Percentiles rank a stretch among this genome's conserved stretches.
These are phyloP conservation scores for Oxyruncus cristatus DNA, from an alignment of 2,113 vertebrate genomes.

Conservation along the genomic window DNA sequence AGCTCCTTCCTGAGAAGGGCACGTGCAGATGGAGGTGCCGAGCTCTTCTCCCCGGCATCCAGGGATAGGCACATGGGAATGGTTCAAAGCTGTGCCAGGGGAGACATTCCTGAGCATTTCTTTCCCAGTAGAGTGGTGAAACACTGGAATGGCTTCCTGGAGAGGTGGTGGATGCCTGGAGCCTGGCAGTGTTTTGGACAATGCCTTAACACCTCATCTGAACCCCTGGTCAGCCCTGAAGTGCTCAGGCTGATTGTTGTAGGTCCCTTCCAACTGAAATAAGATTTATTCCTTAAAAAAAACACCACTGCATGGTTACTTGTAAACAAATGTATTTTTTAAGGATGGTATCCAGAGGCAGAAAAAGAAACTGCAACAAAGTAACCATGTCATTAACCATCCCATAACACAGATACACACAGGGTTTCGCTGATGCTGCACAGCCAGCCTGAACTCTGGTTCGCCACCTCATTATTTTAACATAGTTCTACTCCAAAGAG, in stretches of 20 bases:
- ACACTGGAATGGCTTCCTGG: neutral
- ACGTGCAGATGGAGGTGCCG: neutral
- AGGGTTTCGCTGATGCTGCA: neutral
- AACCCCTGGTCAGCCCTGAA: neutral
- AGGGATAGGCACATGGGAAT: neutral
- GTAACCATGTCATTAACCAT: neutral
- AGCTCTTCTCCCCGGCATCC: neutral
- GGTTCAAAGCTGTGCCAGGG: neutral
- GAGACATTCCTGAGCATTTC: neutral
- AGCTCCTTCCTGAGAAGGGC: neutral
- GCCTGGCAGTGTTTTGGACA: neutral
- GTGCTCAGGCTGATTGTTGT: accelerated
- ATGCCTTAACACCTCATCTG: neutral
- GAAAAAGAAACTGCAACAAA: neutral
- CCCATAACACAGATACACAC: neutral
- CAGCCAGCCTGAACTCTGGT: neutral
- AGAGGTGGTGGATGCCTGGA: neutral
- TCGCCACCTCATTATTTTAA: neutral
- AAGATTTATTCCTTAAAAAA: too few relatives aligned
- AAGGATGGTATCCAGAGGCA: neutral
- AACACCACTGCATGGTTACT: neutral
- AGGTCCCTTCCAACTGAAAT: neutral
- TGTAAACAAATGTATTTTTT: neutral
- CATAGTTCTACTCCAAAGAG: neutral
- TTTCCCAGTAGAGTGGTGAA: neutral